These are phyloP conservation scores for Planococcus citri DNA, from an alignment of 1,140 invertebrate species.

Conservation along the genomic window DNA sequence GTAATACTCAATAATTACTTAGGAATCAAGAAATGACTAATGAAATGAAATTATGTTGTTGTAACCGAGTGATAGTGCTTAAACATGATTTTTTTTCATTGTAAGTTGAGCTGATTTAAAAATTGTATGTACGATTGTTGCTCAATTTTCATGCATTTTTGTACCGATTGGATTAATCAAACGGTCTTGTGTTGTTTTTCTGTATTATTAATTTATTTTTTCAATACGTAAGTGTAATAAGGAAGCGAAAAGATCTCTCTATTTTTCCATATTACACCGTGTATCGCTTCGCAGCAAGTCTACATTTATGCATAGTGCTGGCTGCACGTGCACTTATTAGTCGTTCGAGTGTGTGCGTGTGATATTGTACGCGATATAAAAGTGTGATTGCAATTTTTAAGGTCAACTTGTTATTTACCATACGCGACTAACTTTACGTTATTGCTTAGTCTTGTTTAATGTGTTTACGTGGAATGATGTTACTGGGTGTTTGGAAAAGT, in stretches of 20 bases:
- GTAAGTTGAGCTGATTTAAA: too few relatives aligned
- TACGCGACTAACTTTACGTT: not conserved
- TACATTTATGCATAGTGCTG: not conserved
- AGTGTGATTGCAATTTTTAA: slow-evolving; percentile 13
- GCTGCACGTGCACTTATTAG: slow-evolving; percentile 5
- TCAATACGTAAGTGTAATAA: too few relatives aligned
- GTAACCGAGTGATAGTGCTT: too few relatives aligned
- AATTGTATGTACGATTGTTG: too few relatives aligned
- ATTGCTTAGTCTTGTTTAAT: not conserved
- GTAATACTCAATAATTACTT: too few relatives aligned
- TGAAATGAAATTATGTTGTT: too few relatives aligned
- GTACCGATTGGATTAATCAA: too few relatives aligned
- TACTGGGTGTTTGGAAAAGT: not conserved
- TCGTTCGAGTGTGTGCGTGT: not conserved
- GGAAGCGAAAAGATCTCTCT: not conserved
- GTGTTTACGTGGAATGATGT: slow-evolving; percentile 1
- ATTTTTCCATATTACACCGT: not conserved
- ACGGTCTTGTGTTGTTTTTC: too few relatives aligned
- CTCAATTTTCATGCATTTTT: too few relatives aligned
- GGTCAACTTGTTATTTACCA: slow-evolving; percentile 17
- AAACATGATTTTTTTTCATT: too few relatives aligned
- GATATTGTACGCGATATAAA: not conserved
- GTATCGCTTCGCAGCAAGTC: not conserved
- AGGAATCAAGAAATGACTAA: too few relatives aligned
- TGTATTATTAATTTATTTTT: too few relatives aligned